Evolutionary conservation across 1,140 invertebrate species (phyloP).

Genomic region (Pseudomyrmex cubaensis): DNA sequence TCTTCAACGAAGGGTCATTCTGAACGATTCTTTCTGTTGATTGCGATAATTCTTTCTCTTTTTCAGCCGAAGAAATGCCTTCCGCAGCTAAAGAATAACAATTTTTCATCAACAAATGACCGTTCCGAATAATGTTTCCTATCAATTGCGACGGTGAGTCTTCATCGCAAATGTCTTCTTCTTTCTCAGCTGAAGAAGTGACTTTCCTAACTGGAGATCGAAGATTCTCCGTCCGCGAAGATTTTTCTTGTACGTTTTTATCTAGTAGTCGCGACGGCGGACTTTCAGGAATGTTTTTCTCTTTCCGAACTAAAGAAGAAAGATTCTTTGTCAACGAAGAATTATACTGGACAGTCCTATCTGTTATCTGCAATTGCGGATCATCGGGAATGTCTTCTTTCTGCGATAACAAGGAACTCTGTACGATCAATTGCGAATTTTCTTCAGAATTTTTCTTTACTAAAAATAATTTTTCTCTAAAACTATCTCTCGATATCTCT

Average conservation of each 20-base stretch:
- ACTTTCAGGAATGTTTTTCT: too few species aligned
- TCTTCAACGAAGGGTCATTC: background rate
- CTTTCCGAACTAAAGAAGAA: too few species aligned
- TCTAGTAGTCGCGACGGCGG: too few species aligned
- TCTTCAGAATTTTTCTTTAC: slow-evolving; percentile 1
- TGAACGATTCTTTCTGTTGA: background rate
- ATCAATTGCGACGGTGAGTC: background rate
- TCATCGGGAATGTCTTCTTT: slow-evolving; percentile 29
- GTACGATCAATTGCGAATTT: background rate
- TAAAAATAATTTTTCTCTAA: background rate
- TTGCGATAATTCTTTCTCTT: background rate
- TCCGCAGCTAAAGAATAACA: background rate
- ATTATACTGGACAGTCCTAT: background rate
- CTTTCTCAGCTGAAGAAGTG: too few species aligned
- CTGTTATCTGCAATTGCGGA: slow-evolving; percentile 1
- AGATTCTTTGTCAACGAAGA: background rate
- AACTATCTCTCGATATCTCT: background rate
- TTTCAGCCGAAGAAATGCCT: background rate
- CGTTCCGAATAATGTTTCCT: background rate
- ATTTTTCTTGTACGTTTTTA: too few species aligned
- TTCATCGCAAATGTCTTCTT: too few species aligned
- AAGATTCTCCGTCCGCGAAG: background rate
- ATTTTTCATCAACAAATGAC: background rate
- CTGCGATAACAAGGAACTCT: background rate
- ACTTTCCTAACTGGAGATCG: background rate